A percentile compares a stretch with the other conserved stretches of the same genome.
phyloP scores from a whole-genome alignment of 2,797 vertebrate species.

The Erethizon dorsatum region DNA sequence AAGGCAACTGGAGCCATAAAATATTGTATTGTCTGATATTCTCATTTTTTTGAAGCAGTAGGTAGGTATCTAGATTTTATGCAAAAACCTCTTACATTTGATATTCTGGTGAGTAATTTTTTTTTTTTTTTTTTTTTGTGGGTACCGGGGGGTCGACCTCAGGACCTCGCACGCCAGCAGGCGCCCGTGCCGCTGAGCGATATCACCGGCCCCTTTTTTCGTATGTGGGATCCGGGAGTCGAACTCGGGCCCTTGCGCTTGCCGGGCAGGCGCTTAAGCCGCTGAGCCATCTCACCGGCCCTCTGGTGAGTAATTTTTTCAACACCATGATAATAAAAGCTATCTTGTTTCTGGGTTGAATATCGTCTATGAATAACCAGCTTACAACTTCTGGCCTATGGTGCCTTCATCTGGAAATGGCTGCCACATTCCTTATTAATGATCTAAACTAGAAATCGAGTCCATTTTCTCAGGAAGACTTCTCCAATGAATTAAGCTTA shows the following conservation, averaged over 20 bases:
- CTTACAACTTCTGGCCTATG: background rate
- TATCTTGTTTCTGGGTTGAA: background rate
- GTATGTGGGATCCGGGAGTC: no score
- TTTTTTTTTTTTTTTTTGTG: no score
- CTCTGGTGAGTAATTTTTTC: background rate
- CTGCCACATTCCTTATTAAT: background rate
- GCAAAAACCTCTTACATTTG: conserved; percentile 11
- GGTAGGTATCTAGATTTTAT: background rate
- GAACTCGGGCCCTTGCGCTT: no score
- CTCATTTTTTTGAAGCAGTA: background rate
- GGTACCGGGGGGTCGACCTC: no score
- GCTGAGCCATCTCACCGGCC: no score
- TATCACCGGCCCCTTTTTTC: no score
- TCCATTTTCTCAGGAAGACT: background rate
- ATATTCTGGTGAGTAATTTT: background rate
- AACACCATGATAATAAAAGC: background rate
- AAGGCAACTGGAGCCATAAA: background rate
- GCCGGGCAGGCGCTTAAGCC: no score
- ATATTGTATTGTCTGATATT: background rate
- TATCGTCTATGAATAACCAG: background rate
- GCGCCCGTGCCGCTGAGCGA: no score
- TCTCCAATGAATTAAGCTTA: background rate
- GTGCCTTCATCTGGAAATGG: conserved; percentile 42
- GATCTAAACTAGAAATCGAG: background rate
- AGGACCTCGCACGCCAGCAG: no score